phyloP scores from a whole-genome alignment of 2,113 vertebrate species.

The Calcarius ornatus region DNA sequence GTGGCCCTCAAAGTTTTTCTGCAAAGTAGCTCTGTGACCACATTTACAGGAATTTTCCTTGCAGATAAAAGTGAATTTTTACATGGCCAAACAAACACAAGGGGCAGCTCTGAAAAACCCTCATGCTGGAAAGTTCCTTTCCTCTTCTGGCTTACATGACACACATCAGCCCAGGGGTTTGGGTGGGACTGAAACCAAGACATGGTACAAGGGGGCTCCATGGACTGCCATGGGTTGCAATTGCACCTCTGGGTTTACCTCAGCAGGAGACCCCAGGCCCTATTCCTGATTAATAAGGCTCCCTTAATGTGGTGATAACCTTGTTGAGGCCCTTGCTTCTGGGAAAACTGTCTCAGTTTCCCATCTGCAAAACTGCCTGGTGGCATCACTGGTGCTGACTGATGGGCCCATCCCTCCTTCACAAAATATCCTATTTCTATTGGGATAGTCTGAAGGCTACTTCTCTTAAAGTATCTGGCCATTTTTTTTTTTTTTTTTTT shows the following conservation, averaged over 20 bases:
- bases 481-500: background rate
- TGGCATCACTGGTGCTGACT: background rate
- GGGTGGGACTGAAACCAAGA: background rate
- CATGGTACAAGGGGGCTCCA: background rate
- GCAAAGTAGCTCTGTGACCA: background rate
- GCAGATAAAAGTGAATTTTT: background rate
- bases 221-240: background rate
- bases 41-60: background rate
- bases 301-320: background rate
- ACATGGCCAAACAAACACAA: background rate
- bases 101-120: background rate
- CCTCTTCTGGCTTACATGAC: background rate
- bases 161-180: background rate
- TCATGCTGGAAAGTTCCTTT: background rate
- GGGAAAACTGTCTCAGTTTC: background rate
- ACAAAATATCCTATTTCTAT: background rate
- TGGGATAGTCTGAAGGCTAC: background rate
- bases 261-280: accelerated
- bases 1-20: background rate
- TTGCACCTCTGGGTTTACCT: background rate
- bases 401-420: background rate
- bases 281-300: background rate
- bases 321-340: background rate
- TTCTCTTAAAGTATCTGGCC: background rate
- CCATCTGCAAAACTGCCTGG: background rate